Conservation (phyloP, 2,113 vertebrate species). For the Crocuta crocuta region DNA sequence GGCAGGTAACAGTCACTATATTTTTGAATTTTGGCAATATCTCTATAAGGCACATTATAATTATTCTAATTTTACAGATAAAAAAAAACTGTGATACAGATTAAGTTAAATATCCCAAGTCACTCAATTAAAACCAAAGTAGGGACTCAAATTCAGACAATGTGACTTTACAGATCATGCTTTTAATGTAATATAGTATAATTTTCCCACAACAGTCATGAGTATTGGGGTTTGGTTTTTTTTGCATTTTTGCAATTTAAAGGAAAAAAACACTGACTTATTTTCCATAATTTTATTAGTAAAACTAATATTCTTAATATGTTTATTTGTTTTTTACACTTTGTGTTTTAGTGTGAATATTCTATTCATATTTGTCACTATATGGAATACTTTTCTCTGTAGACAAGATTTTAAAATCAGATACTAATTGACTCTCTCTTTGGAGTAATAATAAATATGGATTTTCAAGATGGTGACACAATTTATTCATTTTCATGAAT, state of each 20-base stretch:
- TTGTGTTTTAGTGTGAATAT: conserved; percentile 5
- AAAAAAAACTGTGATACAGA: not conserved
- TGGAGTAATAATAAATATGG: conserved; percentile 31
- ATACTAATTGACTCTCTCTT: conserved; percentile 31
- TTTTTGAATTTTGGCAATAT: not conserved
- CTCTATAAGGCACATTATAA: not conserved
- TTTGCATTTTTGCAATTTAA: not conserved
- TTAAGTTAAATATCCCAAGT: not conserved
- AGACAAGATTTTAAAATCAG: conserved; percentile 39
- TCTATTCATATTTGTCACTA: not conserved
- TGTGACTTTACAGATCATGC: not conserved
- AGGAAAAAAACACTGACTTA: not conserved
- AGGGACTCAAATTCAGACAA: not conserved
- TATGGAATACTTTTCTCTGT: not conserved
- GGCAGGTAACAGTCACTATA: not conserved
- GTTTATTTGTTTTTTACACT: not conserved
- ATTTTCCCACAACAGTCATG: not conserved
- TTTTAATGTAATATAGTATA: not conserved
- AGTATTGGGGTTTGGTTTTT: not conserved
- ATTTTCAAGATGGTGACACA: conserved; percentile 37
- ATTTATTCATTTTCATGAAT: conserved; percentile 57
- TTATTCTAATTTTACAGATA: not conserved
- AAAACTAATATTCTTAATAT: not conserved
- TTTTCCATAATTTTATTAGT: not conserved
- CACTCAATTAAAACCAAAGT: not conserved